A percentile compares a stretch with the other conserved stretches of the same genome.
Conservation (phyloP, 2,888 invertebrate species). For the Microplitis manilae region DNA sequence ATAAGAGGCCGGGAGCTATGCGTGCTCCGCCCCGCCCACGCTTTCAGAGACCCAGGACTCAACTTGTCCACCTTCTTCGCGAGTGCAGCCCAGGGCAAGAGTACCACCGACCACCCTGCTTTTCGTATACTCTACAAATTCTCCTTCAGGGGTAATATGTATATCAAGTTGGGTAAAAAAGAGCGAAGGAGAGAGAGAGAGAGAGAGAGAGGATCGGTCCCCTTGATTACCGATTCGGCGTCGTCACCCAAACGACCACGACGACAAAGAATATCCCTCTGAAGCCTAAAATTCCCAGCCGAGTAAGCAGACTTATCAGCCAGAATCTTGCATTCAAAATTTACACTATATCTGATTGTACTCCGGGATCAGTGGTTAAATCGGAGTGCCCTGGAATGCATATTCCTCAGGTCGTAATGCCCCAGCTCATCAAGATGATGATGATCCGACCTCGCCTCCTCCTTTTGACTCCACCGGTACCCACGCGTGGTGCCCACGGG, state of each 20-base stretch:
- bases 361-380: slow-evolving; percentile 5
- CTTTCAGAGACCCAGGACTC: slow-evolving; percentile 70
- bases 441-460: slow-evolving; percentile 36
- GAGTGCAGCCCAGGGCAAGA: slow-evolving; percentile 67
- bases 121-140: slow-evolving; percentile 47
- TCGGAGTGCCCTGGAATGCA: not conserved
- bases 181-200: no score
- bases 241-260: not conserved
- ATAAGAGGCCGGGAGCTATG: slow-evolving; percentile 68
- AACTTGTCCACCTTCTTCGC: slow-evolving; percentile 70
- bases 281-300: not conserved
- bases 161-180: not conserved
- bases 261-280: not conserved
- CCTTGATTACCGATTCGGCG: not conserved
- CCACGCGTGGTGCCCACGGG: slow-evolving; percentile 47
- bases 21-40: slow-evolving; percentile 72
- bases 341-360: slow-evolving; percentile 18
- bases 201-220: not conserved
- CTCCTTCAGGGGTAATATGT: slow-evolving; percentile 33
- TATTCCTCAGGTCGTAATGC: slow-evolving; percentile 15
- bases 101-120: slow-evolving; percentile 56
- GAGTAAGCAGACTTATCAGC: not conserved
- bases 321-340: not conserved
- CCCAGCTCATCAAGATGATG: slow-evolving; percentile 35
- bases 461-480: slow-evolving; percentile 44